A percentile compares a stretch with the other conserved stretches of the same genome.
phyloP scores from a whole-genome alignment of 2,113 vertebrate genomes.

The Oxyura jamaicensis region DNA sequence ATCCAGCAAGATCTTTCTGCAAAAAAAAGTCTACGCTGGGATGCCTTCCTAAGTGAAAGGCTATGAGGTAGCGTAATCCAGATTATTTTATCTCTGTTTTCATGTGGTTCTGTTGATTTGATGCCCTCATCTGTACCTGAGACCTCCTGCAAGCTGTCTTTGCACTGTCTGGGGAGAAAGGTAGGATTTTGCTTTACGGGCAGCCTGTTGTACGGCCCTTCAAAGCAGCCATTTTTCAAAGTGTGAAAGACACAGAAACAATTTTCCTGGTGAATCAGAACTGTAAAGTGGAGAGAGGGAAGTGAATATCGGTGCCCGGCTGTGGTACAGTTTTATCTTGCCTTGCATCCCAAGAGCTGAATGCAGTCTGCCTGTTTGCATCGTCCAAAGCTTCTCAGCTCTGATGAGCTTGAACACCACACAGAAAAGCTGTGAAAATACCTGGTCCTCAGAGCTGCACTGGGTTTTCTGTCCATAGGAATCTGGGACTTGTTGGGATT shows the following conservation, averaged over 20 bases:
- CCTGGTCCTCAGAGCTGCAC: neutral
- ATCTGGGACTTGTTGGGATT: neutral
- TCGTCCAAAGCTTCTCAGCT: neutral
- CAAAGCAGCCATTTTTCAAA: neutral
- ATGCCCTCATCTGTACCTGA: accelerated
- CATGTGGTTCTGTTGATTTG: neutral
- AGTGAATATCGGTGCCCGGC: neutral
- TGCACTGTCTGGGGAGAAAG: neutral
- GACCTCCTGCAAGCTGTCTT: neutral
- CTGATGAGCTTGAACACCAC: neutral
- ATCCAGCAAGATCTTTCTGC: neutral
- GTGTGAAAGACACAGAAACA: neutral
- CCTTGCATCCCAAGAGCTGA: neutral
- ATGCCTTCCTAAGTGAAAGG: neutral
- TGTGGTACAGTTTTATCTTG: neutral
- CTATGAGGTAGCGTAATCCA: neutral
- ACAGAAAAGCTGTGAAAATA: neutral
- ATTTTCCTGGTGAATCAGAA: neutral
- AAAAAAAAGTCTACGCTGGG: neutral
- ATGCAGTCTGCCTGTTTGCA: neutral
- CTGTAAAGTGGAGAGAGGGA: neutral
- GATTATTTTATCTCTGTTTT: neutral
- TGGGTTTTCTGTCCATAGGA: neutral
- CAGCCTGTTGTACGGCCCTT: neutral
- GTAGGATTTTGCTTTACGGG: neutral